These are phyloP conservation scores for Xiphophorus hellerii DNA, from an alignment of 2,113 vertebrate genomes.

Conservation along the genomic window DNA sequence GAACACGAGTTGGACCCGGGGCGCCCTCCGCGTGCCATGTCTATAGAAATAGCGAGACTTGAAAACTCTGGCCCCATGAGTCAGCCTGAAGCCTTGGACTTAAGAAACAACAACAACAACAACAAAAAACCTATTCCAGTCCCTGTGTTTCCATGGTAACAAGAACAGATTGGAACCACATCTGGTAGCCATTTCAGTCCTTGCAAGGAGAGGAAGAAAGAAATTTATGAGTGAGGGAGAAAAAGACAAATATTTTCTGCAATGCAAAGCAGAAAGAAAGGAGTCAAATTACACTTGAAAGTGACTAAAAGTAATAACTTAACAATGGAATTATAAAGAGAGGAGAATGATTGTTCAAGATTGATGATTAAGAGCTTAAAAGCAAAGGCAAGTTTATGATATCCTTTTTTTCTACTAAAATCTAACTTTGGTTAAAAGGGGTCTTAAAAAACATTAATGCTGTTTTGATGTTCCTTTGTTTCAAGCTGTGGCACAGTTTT, in stretches of 20 bases:
- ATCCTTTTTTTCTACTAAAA: not conserved
- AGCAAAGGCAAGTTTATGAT: not conserved
- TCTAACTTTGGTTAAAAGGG: not conserved
- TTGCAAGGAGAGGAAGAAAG: constrained; percentile 77
- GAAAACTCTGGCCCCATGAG: constrained; percentile 68
- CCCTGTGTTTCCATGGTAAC: constrained; percentile 79
- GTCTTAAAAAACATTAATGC: constrained; percentile 4
- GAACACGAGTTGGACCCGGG: constrained; percentile 67
- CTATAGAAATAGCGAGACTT: constrained; percentile 59
- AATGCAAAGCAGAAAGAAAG: constrained; percentile 89
- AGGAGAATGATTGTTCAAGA: constrained; percentile 18
- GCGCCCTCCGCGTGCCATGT: constrained; percentile 54
- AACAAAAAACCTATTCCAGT: constrained; percentile 73
- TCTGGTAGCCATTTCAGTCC: constrained; percentile 93
- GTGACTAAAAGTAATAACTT: constrained; percentile 70
- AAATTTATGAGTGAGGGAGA: constrained; percentile 87
- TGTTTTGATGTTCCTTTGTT: constrained; percentile 6
- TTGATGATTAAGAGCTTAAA: constrained; percentile 10
- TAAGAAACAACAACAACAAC: constrained; percentile 5
- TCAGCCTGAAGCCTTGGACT: constrained; percentile 73
- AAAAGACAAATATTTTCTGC: constrained; percentile 92
- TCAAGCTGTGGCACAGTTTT: constrained; percentile 36
- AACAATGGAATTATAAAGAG: constrained; percentile 16
- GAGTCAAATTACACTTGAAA: constrained; percentile 77
- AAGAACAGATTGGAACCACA: constrained; percentile 86